A percentile compares a stretch with the other conserved stretches of the same genome.
Evolutionary conservation across 2,113 vertebrate species (phyloP).

Genomic region (Trinectes maculatus): DNA sequence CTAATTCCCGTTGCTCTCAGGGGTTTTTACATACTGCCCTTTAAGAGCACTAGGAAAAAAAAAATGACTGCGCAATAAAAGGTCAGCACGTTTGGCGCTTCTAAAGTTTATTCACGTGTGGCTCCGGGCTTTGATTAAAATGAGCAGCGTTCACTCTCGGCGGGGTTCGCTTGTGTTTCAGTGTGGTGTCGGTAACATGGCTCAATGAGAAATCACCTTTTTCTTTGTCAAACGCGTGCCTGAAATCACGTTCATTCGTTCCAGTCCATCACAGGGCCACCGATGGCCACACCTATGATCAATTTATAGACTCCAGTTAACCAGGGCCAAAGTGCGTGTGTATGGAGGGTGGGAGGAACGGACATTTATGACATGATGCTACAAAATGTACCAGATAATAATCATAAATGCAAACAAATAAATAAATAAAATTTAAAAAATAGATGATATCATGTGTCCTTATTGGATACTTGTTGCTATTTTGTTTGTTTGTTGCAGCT

Average conservation of each 20-base stretch:
- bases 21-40: conserved; percentile 48
- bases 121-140: conserved; percentile 61
- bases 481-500: neutral
- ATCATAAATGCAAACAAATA: no score
- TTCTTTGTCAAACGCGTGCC: conserved; percentile 7
- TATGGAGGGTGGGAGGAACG: no score
- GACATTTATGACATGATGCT: no score
- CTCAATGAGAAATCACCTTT: conserved; percentile 14
- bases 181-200: conserved; percentile 16
- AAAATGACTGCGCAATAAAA: conserved; percentile 56
- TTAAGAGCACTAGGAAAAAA: conserved; percentile 39
- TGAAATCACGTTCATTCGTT: no score
- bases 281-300: no score
- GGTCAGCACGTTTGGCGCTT: conserved; percentile 64
- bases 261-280: no score
- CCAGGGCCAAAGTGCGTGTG: no score
- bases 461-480: neutral
- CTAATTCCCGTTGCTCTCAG: conserved; percentile 53
- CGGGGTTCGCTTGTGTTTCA: conserved; percentile 20
- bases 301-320: no score
- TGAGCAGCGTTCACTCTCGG: conserved; percentile 33
- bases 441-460: neutral
- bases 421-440: no score
- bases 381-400: no score
- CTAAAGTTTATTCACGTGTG: conserved; percentile 30